Evolutionary conservation across 2,888 invertebrate species (phyloP), one percentile per base, ranked within the genome.

Genomic region (Ramazzottius varieornatus): DNA sequence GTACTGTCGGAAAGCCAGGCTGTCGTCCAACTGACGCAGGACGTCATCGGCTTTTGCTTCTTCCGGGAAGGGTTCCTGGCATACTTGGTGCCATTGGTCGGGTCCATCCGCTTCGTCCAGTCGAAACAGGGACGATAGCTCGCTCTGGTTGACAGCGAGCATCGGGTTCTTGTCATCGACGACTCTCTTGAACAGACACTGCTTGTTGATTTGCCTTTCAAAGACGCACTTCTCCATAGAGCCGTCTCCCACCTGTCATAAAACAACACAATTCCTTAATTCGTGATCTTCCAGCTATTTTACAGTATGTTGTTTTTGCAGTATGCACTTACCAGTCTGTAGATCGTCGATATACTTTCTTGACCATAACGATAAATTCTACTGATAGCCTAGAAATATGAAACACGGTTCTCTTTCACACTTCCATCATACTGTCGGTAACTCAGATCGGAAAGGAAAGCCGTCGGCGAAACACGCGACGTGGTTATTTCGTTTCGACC

Each of bases 111-210:
- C 54, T 8, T 54, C 20, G 24, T 54, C 29, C n/a, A 54, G 8
- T 24, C 29, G 13, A 24, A 54, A 54, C 8, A 54, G 29, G 20
- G n/a, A n/a, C n/a, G n/a, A n/a, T n/a, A n/a, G n/a, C n/a, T n/a
- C n/a, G 40, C n/a, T 24, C 29, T 54, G 54, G 54, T 54, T 54
- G 13, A 54, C 4, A 29, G 54, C 54, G 20, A 54, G 29, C 13
- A 29, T 54, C n/a, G 54, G 54, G 29, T 24, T 54, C 54, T 54
- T 54, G 24, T 54, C 54, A 29, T 54, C 54, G 54, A 54, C 29
- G 29, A 54, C 54, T 54, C 54, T 54, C 24, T 54, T 54, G 54
- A 54, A 54, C 20, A 54, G 54, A 24, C 8, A 54, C 54, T 54
- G 54, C 29, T 54, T 54, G 29, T 54, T 8, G 24, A 29, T 54